Evolutionary conservation across 2,888 invertebrate genomes (phyloP).

Genomic region (Saturnia pavonia): DNA sequence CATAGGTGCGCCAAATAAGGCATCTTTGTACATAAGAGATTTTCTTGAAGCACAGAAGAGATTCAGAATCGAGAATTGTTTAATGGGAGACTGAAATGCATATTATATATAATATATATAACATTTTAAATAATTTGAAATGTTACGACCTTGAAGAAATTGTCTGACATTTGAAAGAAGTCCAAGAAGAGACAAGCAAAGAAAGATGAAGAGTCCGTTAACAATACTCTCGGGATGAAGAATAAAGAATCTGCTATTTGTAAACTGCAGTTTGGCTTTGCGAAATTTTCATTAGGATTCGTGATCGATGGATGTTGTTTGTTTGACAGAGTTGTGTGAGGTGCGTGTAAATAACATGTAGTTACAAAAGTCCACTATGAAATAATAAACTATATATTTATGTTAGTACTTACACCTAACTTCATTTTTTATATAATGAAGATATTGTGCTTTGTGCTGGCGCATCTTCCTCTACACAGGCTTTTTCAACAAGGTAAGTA

Average conservation of each 20-base stretch:
- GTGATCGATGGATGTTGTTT: background rate
- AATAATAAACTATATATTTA: constrained; percentile 20
- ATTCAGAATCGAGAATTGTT: too few relatives aligned
- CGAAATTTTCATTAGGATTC: background rate
- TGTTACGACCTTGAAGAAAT: too few relatives aligned
- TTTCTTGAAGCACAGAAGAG: too few relatives aligned
- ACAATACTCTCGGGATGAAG: background rate
- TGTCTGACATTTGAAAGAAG: too few relatives aligned
- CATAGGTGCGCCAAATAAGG: background rate
- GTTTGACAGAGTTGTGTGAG: background rate
- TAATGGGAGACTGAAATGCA: too few relatives aligned
- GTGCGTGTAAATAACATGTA: constrained; percentile 46
- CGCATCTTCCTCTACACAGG: background rate
- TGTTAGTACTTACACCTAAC: constrained; percentile 31
- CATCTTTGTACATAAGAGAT: background rate
- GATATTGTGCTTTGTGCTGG: constrained; percentile 17
- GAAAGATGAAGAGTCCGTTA: background rate
- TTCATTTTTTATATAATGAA: constrained; percentile 15
- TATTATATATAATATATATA: too few relatives aligned
- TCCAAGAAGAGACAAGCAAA: too few relatives aligned
- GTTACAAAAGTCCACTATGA: constrained; percentile 59
- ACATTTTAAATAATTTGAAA: too few relatives aligned
- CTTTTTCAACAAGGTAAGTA: constrained; percentile 24
- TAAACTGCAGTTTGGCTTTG: background rate
- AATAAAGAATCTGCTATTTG: background rate